Evolutionary conservation across 2,888 invertebrate genomes (phyloP).

Genomic region (Phorcus lineatus): DNA sequence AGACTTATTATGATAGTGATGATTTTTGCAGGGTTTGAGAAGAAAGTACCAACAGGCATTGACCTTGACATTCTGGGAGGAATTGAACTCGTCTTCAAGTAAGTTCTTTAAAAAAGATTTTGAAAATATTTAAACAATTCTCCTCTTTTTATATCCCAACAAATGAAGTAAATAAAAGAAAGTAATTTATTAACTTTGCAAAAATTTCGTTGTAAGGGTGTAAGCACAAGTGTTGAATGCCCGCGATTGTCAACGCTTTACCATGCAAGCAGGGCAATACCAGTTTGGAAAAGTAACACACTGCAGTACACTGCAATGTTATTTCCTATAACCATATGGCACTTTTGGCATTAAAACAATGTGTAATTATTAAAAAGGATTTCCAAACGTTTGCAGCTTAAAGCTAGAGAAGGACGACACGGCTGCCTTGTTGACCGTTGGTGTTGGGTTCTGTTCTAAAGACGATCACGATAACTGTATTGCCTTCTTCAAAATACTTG

Average conservation of each 20-base stretch:
- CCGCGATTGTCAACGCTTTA: too few species aligned
- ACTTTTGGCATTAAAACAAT: too few species aligned
- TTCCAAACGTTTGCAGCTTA: conserved; percentile 32
- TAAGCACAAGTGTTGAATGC: too few species aligned
- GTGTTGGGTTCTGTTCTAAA: conserved; percentile 46
- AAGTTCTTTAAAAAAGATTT: neutral
- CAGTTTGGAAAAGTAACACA: too few species aligned
- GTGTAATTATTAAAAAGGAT: neutral
- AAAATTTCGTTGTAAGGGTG: too few species aligned
- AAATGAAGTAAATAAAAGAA: too few species aligned
- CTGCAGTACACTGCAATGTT: too few species aligned
- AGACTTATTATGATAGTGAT: neutral
- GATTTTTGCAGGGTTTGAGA: conserved; percentile 42
- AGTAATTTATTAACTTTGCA: too few species aligned
- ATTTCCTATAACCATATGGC: neutral
- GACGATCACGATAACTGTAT: conserved; percentile 45
- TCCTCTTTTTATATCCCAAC: neutral
- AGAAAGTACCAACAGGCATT: conserved; percentile 42
- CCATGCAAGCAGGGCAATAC: too few species aligned
- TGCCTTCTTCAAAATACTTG: conserved; percentile 42
- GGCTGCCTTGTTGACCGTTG: conserved; percentile 45
- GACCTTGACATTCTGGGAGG: conserved; percentile 51
- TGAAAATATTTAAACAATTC: neutral
- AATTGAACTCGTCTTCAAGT: conserved; percentile 47
- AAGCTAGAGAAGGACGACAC: conserved; percentile 39